Percentiles rank a stretch among this genome's conserved stretches.
Evolutionary conservation across 2,888 invertebrate species (phyloP).

Genomic region (Diadegma fenestrale): DNA sequence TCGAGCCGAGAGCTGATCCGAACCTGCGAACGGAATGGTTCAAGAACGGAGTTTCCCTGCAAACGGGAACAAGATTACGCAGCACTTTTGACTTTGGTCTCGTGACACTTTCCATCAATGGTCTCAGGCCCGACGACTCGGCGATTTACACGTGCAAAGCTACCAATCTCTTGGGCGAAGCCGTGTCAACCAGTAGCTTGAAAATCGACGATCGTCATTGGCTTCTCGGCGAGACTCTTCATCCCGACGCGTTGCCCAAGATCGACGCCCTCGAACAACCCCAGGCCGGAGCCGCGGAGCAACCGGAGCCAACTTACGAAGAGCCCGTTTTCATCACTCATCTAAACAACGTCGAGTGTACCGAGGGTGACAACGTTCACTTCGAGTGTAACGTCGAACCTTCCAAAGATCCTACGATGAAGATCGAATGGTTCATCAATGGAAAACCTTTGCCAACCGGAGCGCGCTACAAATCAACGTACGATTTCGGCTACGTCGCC

Average conservation of each 20-base stretch:
- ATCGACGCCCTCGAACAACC: constrained; percentile 95
- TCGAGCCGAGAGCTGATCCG: constrained; percentile 95
- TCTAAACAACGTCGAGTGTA: constrained; percentile 95
- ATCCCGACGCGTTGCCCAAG: constrained; percentile 95
- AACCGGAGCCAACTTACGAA: constrained; percentile 92
- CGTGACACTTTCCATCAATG: constrained; percentile 95
- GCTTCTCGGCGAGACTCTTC: constrained; percentile 94
- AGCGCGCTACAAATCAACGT: constrained; percentile 95
- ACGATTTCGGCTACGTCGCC: constrained; percentile 98
- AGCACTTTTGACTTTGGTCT: constrained; percentile 99
- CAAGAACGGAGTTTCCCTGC: constrained; percentile 94
- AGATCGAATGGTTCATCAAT: constrained; percentile 98
- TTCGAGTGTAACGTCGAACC: constrained; percentile 97
- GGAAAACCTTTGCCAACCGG: constrained; percentile 95
- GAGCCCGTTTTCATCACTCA: constrained; percentile 96
- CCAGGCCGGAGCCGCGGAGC: constrained; percentile 88
- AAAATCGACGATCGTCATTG: constrained; percentile 96
- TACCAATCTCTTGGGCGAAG: constrained; percentile 96
- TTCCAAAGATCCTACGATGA: constrained; percentile 95
- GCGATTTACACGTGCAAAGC: constrained; percentile 98
- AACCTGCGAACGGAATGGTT: constrained; percentile 96
- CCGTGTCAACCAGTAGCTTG: constrained; percentile 95
- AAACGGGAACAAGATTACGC: constrained; percentile 95
- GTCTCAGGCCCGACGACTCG: constrained; percentile 95
- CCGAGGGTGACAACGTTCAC: constrained; percentile 94